Conservation (phyloP, 2,797 vertebrate genomes). For the Percopsis omiscomaycus region DNA sequence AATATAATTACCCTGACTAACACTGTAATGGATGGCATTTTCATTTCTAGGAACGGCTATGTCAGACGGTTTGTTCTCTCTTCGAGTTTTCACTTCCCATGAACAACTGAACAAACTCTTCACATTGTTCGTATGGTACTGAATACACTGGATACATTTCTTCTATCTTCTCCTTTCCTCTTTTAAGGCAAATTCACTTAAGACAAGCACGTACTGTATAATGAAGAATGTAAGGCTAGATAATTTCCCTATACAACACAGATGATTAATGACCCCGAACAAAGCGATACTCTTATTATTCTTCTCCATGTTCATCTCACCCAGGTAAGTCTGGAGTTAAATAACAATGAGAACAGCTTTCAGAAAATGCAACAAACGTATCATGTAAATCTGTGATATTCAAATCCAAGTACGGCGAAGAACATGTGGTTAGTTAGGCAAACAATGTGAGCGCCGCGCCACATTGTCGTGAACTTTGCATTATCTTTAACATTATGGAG, state of each 20-base stretch:
- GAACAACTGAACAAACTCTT: no score
- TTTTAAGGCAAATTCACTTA: no score
- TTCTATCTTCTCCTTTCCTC: no score
- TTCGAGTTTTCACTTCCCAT: no score
- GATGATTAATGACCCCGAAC: no score
- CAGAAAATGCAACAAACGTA: conserved; percentile 37
- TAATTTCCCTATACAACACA: no score
- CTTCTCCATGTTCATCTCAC: background rate
- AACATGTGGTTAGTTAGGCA: conserved; percentile 56
- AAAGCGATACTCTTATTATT: no score
- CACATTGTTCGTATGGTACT: no score
- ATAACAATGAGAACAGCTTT: conserved; percentile 29
- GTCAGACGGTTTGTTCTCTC: no score
- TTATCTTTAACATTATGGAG: conserved; percentile 57
- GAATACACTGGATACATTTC: no score
- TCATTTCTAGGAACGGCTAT: conserved; percentile 25
- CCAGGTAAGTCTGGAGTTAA: conserved; percentile 25
- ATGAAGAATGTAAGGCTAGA: no score
- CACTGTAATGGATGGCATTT: conserved; percentile 5
- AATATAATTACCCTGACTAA: conserved; percentile 3
- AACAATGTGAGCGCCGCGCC: conserved; percentile 27
- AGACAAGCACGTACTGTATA: no score
- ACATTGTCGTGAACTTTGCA: conserved; percentile 68
- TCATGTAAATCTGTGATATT: conserved; percentile 45
- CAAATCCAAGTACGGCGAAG: conserved; percentile 34